Percentiles rank a stretch among this genome's conserved stretches.
phyloP scores from a whole-genome alignment of 2,113 vertebrate genomes.

The Chaetorhynchus papuensis region DNA sequence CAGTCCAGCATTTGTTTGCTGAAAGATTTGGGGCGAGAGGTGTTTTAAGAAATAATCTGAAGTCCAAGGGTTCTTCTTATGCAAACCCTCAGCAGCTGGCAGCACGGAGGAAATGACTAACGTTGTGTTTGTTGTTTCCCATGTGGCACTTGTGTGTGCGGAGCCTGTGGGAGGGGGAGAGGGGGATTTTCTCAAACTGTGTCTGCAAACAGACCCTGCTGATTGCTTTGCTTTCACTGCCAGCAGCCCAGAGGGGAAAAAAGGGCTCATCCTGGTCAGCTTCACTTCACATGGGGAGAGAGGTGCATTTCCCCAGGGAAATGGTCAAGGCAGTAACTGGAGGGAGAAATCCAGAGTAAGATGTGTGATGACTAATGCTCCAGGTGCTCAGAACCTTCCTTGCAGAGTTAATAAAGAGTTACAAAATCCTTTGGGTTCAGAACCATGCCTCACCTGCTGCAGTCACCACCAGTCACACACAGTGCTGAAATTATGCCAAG shows the following conservation, averaged over 20 bases:
- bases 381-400: not conserved
- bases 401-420: not conserved
- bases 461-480: not conserved
- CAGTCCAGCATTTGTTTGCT: not conserved
- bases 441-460: not conserved
- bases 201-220: conserved; percentile 16
- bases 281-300: not conserved
- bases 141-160: not conserved
- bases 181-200: not conserved
- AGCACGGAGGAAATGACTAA: conserved; percentile 39
- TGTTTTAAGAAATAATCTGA: conserved; percentile 55
- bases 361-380: not conserved
- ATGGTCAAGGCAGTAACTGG: not conserved
- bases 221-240: conserved; percentile 21
- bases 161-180: not conserved
- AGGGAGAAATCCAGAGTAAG: not conserved
- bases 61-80: conserved; percentile 60
- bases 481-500: not conserved
- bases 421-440: not conserved
- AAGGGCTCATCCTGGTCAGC: fast-evolving
- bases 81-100: conserved; percentile 58
- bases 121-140: conserved; percentile 16
- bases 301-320: not conserved
- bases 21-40: not conserved
- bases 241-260: not conserved